Evolutionary conservation across 1,140 invertebrate genomes (phyloP).

Genomic region (Antheraea mylitta): DNA sequence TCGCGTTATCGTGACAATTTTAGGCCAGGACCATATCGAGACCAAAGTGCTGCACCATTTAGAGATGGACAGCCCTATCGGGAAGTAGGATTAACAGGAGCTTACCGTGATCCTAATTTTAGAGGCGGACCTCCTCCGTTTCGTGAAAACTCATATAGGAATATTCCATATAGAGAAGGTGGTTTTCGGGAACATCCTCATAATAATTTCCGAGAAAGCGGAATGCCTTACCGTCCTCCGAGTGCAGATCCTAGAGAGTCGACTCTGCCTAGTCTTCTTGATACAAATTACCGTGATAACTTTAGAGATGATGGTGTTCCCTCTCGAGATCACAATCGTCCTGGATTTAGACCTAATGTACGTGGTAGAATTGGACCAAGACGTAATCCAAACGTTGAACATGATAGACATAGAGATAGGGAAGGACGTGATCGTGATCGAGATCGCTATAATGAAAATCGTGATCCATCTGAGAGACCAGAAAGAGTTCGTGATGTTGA

Average conservation of each 20-base stretch:
- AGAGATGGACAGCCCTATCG: conserved; percentile 62
- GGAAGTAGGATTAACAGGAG: conserved; percentile 40
- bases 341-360: conserved; percentile 47
- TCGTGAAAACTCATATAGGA: conserved; percentile 60
- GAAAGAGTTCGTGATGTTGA: conserved; percentile 51
- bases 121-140: conserved; percentile 58
- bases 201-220: conserved; percentile 49
- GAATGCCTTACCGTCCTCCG: conserved; percentile 51
- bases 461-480: conserved; percentile 45
- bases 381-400: conserved; percentile 58
- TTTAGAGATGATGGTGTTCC: conserved; percentile 58
- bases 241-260: conserved; percentile 58
- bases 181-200: conserved; percentile 63
- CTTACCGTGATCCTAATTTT: conserved; percentile 56
- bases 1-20: conserved; percentile 60
- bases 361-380: conserved; percentile 51
- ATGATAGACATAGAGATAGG: conserved; percentile 58
- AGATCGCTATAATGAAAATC: conserved; percentile 54
- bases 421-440: conserved; percentile 58
- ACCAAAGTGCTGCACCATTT: conserved; percentile 49
- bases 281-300: conserved; percentile 59
- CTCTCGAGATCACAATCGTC: conserved; percentile 41
- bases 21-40: conserved; percentile 51
- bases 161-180: conserved; percentile 59
- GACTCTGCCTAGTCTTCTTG: conserved; percentile 42